A percentile compares a stretch with the other conserved stretches of the same genome.
These are phyloP conservation scores for Acestrorhynchus altus DNA, from an alignment of 2,797 vertebrate species.

Conservation along the genomic window DNA sequence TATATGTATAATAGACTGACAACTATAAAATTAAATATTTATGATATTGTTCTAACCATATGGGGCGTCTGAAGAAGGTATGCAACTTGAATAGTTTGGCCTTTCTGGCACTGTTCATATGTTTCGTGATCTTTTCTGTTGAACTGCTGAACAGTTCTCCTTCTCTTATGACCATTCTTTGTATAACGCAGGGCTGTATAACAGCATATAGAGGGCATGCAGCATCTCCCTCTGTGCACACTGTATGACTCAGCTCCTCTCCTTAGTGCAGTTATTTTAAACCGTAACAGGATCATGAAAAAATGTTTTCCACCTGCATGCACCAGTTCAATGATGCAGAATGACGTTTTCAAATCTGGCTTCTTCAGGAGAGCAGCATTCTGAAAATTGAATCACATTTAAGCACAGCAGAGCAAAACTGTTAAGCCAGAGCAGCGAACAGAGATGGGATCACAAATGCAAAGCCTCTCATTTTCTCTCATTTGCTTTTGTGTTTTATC, in stretches of 20 bases:
- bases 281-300: constrained; percentile 7
- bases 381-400: constrained; percentile 43
- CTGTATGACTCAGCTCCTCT: not conserved
- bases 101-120: too few species aligned
- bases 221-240: not conserved
- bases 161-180: not conserved
- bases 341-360: constrained; percentile 22
- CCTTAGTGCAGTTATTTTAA: constrained; percentile 12
- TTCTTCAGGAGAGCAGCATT: constrained; percentile 4
- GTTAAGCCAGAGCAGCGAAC: constrained; percentile 46
- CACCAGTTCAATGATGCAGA: not conserved
- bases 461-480: constrained; percentile 43
- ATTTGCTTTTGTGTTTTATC: constrained; percentile 49
- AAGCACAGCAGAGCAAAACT: constrained; percentile 40
- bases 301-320: constrained; percentile 12
- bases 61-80: too few species aligned
- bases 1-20: too few species aligned
- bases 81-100: too few species aligned
- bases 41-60: too few species aligned
- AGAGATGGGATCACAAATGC: constrained; percentile 34
- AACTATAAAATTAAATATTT: too few species aligned
- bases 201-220: not conserved
- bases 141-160: not conserved
- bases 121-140: not conserved
- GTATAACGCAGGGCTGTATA: not conserved